Percentiles rank a stretch among this genome's conserved stretches.
These are phyloP conservation scores for Dryomyza anilis DNA, from an alignment of 2,888 invertebrate genomes.

Conservation along the genomic window DNA sequence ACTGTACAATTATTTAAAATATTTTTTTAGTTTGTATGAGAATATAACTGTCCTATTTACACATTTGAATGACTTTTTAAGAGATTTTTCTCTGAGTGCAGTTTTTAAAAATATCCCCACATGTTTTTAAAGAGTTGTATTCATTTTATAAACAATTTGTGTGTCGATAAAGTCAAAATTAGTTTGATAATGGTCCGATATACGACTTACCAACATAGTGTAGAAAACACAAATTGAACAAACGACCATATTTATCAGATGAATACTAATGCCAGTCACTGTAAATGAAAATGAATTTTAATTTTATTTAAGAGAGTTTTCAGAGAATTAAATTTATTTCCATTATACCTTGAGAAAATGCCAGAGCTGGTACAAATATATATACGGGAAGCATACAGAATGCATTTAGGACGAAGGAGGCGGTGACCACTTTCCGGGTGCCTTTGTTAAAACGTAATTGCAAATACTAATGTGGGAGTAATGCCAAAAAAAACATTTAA, in stretches of 20 bases:
- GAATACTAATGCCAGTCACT: slow-evolving; percentile 66
- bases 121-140: too few relatives aligned
- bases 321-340: slow-evolving; percentile 28
- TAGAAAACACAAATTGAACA: slow-evolving; percentile 65
- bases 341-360: slow-evolving; percentile 56
- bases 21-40: too few relatives aligned
- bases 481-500: background rate
- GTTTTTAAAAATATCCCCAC: too few relatives aligned
- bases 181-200: too few relatives aligned
- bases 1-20: too few relatives aligned
- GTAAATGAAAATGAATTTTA: slow-evolving; percentile 23
- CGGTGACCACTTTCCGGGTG: slow-evolving; percentile 52
- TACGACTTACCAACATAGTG: slow-evolving; percentile 63
- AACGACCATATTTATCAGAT: slow-evolving; percentile 64
- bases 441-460: slow-evolving; percentile 54
- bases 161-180: too few relatives aligned
- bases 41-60: too few relatives aligned
- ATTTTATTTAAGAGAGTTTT: too few relatives aligned
- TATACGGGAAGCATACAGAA: slow-evolving; percentile 53
- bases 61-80: too few relatives aligned
- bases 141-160: too few relatives aligned
- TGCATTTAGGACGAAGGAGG: slow-evolving; percentile 49
- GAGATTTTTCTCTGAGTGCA: too few relatives aligned
- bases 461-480: slow-evolving; percentile 51
- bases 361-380: slow-evolving; percentile 55